phyloP scores from a whole-genome alignment of 2,888 invertebrate genomes.

The Cephalotes varians region DNA sequence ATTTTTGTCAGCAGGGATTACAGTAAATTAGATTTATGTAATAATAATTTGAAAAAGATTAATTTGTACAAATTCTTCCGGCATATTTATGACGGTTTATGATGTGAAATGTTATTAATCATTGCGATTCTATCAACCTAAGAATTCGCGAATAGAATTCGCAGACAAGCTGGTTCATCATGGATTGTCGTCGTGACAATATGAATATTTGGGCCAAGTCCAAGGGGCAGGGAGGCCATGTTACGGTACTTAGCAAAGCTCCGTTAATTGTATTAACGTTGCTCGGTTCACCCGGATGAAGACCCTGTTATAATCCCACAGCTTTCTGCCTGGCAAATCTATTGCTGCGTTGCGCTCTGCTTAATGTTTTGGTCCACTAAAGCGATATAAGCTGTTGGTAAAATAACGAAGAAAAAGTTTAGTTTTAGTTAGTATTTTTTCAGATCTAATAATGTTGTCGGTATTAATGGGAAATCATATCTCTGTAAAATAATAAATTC shows the following conservation, averaged over 20 bases:
- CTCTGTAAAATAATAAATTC: neutral
- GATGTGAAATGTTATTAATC: neutral
- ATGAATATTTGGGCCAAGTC: conserved; percentile 82
- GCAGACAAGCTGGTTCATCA: conserved; percentile 56
- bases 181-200: conserved; percentile 60
- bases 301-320: conserved; percentile 80
- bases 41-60: neutral
- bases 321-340: conserved; percentile 76
- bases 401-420: conserved; percentile 3
- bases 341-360: conserved; percentile 70
- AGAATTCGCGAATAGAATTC: conserved; percentile 66
- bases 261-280: conserved; percentile 85
- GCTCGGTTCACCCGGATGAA: conserved; percentile 81
- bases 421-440: conserved; percentile 2
- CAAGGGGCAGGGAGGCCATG: conserved; percentile 75
- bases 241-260: conserved; percentile 83
- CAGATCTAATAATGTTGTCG: neutral
- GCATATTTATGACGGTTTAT: neutral
- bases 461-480: neutral
- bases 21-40: neutral
- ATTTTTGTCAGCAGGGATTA: neutral
- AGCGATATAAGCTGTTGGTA: conserved; percentile 1
- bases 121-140: conserved; percentile 31
- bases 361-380: conserved; percentile 64
- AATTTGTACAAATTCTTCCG: neutral